Evolutionary conservation across 2,113 vertebrate species (phyloP).

Genomic region (Tragelaphus scriptus): DNA sequence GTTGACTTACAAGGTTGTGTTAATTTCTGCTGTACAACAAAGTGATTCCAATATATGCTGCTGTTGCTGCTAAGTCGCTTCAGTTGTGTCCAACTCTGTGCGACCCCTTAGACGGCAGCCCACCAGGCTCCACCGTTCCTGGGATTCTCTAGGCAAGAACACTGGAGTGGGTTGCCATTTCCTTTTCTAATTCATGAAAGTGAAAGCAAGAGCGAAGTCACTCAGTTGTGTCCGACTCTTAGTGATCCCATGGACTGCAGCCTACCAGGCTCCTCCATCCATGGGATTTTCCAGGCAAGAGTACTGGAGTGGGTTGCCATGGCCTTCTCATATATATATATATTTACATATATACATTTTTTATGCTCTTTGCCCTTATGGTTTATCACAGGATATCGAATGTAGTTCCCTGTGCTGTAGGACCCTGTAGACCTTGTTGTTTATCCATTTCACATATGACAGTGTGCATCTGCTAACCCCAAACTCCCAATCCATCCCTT

Average conservation of each 20-base stretch:
- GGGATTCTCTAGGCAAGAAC: background rate
- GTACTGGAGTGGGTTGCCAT: background rate
- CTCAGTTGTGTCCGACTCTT: background rate
- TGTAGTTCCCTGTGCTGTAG: background rate
- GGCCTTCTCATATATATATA: background rate
- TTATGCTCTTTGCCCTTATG: background rate
- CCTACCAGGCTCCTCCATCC: background rate
- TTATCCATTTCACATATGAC: background rate
- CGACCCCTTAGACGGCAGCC: fast-evolving
- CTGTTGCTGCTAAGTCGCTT: background rate
- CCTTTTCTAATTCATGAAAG: background rate
- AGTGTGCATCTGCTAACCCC: background rate
- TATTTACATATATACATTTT: background rate
- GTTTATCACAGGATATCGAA: background rate
- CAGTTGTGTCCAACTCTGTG: background rate
- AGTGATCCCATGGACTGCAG: background rate
- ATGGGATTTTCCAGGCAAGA: background rate
- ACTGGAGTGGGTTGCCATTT: background rate
- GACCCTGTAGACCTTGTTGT: background rate
- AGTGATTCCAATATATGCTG: background rate
- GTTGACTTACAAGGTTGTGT: background rate
- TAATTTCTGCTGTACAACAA: background rate
- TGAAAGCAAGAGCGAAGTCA: background rate
- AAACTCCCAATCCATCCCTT: background rate
- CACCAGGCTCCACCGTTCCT: fast-evolving